phyloP scores from a whole-genome alignment of 2,113 vertebrate species.

The Catagonus wagneri region DNA sequence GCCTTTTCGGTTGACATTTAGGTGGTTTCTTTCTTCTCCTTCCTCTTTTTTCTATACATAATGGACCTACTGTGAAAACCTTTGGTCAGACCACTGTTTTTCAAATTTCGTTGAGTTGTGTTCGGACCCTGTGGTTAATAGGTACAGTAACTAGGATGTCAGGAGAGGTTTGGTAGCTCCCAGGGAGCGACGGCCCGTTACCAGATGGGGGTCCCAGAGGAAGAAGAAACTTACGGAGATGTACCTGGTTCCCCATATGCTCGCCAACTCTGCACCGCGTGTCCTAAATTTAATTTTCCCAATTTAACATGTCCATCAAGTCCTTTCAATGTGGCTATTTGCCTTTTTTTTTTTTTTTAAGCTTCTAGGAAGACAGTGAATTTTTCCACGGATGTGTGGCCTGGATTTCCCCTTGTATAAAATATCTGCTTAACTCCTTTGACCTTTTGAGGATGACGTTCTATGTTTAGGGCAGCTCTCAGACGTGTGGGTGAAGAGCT shows the following conservation, averaged over 20 bases:
- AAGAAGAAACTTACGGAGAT: accelerated
- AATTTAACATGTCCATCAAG: background rate
- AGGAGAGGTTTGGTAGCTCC: background rate
- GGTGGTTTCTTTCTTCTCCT: background rate
- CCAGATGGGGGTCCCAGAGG: background rate
- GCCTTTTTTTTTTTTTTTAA: background rate
- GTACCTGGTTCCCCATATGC: no score
- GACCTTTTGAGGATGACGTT: background rate
- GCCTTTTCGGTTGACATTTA: background rate
- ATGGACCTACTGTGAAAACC: background rate
- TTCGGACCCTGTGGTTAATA: background rate
- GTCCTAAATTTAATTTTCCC: background rate
- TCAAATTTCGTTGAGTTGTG: background rate
- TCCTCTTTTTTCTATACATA: no score
- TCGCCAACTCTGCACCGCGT: background rate
- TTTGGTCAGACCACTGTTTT: background rate
- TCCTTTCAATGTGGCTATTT: background rate
- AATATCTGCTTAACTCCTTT: background rate
- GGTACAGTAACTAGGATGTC: background rate
- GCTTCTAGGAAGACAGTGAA: background rate
- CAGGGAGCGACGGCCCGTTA: accelerated
- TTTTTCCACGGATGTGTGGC: background rate
- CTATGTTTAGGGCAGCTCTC: background rate
- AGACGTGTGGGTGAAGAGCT: background rate
- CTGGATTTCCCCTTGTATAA: background rate